Evolutionary conservation across 2,888 invertebrate genomes (phyloP), one percentile per base, ranked within the genome.

Genomic region (Calameuta idolon): DNA sequence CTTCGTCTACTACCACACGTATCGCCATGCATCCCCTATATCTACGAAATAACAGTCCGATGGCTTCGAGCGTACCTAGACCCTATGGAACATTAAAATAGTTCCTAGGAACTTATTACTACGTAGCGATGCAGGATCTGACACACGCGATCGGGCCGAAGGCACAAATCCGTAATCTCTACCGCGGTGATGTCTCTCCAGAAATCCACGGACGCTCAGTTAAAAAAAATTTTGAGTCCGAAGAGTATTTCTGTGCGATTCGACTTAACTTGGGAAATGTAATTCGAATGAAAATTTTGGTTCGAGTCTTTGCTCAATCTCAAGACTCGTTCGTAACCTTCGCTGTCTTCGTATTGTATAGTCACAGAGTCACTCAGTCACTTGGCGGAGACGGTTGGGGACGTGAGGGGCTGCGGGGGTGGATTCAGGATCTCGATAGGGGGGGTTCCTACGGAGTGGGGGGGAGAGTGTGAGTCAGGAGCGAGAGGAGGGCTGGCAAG

Each of bases 331-430:
- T 79, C 74, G 74, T 77, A 76, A 80, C 35, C 73, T 75, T 69
- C 76, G 69, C 75, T 79, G 69, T 76, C 80, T 79, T 80, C 76
- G 75, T 77, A 83, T 82, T 82, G 83, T 81, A 81, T 79, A 81
- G 80, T 83, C 81, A 79, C 82, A 80, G 81, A 83, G 84, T 83
- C 82, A 81, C 83, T 84, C 82, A 83, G 82, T 83, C 83, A 83
- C 80, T 81, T 71, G 78, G 80, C 75, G 78, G 40, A 78, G 75
- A 76, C 76, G 78, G 79, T 76, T 34, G 76, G 69, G 75, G 75
- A 80, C 37, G 80, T 33, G 40, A 76, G 69, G 40, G 33, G 33
- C 4, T 71, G 69, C 73, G 77, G 68, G 34, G 79, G 74, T 73
- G 75, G 79, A 78, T 79, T 69, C 73, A 75, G 69, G 73, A 78